Evolutionary conservation across 2,113 vertebrate genomes (phyloP).

Genomic region (Hirundichthys speculiger): DNA sequence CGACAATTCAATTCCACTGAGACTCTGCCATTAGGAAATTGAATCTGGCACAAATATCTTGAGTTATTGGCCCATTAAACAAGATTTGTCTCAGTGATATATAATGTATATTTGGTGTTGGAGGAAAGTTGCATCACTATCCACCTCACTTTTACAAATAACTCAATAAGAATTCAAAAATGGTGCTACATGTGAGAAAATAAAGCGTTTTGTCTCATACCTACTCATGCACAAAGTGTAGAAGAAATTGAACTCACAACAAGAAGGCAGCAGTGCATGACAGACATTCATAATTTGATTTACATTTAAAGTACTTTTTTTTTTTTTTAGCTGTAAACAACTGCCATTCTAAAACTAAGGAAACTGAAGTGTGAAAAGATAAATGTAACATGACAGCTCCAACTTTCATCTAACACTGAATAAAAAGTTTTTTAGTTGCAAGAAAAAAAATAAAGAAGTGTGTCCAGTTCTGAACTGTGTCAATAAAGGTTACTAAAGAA

Average conservation of each 20-base stretch:
- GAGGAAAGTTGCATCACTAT: too few relatives aligned
- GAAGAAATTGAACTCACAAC: slow-evolving; percentile 2
- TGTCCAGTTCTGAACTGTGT: too few relatives aligned
- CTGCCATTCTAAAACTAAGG: slow-evolving; percentile 4
- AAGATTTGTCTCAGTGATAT: too few relatives aligned
- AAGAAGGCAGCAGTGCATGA: background rate
- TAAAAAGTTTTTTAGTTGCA: too few relatives aligned
- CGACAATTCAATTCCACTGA: slow-evolving; percentile 55
- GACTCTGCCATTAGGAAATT: slow-evolving; percentile 35
- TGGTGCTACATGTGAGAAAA: too few relatives aligned
- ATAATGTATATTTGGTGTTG: too few relatives aligned
- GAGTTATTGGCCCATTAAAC: too few relatives aligned
- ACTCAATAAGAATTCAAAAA: background rate
- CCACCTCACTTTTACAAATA: background rate
- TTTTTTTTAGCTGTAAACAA: background rate
- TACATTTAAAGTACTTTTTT: slow-evolving; percentile 9
- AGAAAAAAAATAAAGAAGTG: too few relatives aligned
- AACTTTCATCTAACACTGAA: too few relatives aligned
- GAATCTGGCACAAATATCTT: slow-evolving; percentile 33
- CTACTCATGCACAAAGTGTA: background rate
- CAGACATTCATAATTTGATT: background rate
- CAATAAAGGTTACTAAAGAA: too few relatives aligned
- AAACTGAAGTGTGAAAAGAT: background rate
- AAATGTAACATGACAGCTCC: too few relatives aligned
- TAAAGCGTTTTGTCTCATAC: background rate